These are phyloP conservation scores for Ceratosolen fusciceps DNA, from an alignment of 1,140 invertebrate species.

Conservation along the genomic window DNA sequence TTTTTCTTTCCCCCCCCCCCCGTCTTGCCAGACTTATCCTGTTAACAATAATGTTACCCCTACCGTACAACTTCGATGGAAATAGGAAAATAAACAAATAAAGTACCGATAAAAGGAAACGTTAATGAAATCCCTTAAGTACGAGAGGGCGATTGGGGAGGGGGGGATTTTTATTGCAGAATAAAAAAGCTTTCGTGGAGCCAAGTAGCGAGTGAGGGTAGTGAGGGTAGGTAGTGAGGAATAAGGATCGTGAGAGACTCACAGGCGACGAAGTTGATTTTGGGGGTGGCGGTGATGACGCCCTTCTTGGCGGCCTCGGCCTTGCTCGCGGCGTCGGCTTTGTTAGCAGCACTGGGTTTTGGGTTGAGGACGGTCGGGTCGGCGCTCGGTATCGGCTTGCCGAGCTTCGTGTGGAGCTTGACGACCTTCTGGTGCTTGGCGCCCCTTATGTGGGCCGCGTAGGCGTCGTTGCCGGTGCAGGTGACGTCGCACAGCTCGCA, in stretches of 20 bases:
- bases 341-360: conserved; percentile 65
- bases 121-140: no score
- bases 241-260: conserved; percentile 46
- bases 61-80: no score
- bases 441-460: conserved; percentile 96
- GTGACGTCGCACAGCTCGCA: conserved; percentile 97
- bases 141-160: no score
- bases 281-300: conserved; percentile 81
- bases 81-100: no score
- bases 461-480: conserved; percentile 97
- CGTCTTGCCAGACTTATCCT: no score
- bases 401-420: conserved; percentile 95
- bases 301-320: conserved; percentile 67
- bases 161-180: no score
- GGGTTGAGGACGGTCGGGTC: conserved; percentile 87
- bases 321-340: conserved; percentile 66
- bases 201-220: not conserved
- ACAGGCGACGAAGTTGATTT: conserved; percentile 92
- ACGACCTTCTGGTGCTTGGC: conserved; percentile 98
- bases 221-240: not conserved
- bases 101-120: no score
- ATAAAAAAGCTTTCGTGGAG: no score
- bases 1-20: no score
- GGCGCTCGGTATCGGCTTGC: conserved; percentile 96
- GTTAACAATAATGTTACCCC: no score